Evolutionary conservation across 2,888 invertebrate genomes (phyloP).

Genomic region (Andrena fulva): DNA sequence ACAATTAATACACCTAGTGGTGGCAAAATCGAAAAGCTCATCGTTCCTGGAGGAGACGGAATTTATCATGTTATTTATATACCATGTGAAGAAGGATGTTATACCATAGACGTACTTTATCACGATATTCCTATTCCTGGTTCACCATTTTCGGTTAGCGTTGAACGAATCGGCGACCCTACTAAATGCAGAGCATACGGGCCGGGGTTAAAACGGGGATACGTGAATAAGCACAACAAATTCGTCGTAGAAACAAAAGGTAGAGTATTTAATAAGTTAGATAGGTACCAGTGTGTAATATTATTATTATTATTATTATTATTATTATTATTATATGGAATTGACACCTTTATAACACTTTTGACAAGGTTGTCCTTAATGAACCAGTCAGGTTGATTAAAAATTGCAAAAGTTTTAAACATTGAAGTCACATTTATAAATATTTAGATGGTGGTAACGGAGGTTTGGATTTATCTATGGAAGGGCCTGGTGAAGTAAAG

Average conservation of each 20-base stretch:
- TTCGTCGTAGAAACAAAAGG: slow-evolving; percentile 93
- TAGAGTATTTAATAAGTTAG: slow-evolving; percentile 44
- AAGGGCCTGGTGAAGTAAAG: slow-evolving; percentile 93
- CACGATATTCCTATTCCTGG: slow-evolving; percentile 93
- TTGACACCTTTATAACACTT: too few species aligned
- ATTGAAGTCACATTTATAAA: not conserved
- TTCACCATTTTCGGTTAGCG: slow-evolving; percentile 92
- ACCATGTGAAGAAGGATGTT: slow-evolving; percentile 93
- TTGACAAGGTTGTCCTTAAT: too few species aligned
- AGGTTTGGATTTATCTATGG: slow-evolving; percentile 92
- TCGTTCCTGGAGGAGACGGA: slow-evolving; percentile 91
- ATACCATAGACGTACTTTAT: slow-evolving; percentile 92
- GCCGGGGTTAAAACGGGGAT: slow-evolving; percentile 91
- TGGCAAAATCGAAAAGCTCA: slow-evolving; percentile 89
- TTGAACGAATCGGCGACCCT: slow-evolving; percentile 92
- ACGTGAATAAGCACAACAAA: slow-evolving; percentile 89
- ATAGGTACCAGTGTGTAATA: too few species aligned
- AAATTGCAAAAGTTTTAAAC: not conserved
- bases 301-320: too few species aligned
- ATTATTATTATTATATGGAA: too few species aligned
- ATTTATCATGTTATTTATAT: slow-evolving; percentile 93
- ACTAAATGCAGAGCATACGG: slow-evolving; percentile 92
- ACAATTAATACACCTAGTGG: slow-evolving; percentile 93
- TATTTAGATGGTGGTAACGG: slow-evolving; percentile 91
- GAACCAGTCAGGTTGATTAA: too few species aligned